Conservation (phyloP, 2,797 vertebrate species). For the Heteromormyrus szaboi region DNA sequence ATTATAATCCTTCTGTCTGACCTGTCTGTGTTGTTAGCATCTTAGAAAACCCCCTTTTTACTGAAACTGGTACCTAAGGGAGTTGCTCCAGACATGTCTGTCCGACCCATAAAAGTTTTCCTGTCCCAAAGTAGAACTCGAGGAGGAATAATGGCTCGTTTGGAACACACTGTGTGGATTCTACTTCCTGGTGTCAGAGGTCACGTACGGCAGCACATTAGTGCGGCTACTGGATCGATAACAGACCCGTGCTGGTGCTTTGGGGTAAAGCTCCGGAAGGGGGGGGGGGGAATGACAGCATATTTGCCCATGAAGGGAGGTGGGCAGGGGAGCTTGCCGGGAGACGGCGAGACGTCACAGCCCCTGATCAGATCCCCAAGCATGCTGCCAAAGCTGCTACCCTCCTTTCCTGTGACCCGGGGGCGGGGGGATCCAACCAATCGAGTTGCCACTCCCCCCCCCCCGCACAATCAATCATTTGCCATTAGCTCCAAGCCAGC, state of each 20-base stretch:
- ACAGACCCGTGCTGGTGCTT: conserved; percentile 23
- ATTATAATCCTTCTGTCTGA: conserved; percentile 1
- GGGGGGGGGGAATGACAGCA: conserved; percentile 16
- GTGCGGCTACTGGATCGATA: conserved; percentile 28
- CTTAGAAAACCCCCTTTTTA: conserved; percentile 17
- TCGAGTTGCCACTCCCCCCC: not conserved
- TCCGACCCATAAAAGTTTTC: not conserved
- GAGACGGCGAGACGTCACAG: not conserved
- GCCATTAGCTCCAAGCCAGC: conserved; percentile 35
- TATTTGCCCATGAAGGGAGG: conserved; percentile 45
- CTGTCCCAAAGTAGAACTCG: not conserved
- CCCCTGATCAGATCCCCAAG: conserved; percentile 50
- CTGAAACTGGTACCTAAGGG: not conserved
- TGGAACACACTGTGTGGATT: not conserved
- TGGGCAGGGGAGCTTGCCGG: conserved; percentile 22
- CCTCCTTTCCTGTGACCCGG: conserved; percentile 21
- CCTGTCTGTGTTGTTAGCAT: not conserved
- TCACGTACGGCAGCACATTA: conserved; percentile 24
- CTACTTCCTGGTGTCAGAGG: not conserved
- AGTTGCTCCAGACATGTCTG: not conserved
- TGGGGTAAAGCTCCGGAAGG: not conserved
- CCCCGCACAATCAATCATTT: conserved; percentile 20
- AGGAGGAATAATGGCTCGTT: not conserved
- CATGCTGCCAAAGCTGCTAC: conserved; percentile 47
- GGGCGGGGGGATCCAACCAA: not conserved